Conservation (phyloP, 1,140 invertebrate species). For the Drosophila busckii region DNA sequence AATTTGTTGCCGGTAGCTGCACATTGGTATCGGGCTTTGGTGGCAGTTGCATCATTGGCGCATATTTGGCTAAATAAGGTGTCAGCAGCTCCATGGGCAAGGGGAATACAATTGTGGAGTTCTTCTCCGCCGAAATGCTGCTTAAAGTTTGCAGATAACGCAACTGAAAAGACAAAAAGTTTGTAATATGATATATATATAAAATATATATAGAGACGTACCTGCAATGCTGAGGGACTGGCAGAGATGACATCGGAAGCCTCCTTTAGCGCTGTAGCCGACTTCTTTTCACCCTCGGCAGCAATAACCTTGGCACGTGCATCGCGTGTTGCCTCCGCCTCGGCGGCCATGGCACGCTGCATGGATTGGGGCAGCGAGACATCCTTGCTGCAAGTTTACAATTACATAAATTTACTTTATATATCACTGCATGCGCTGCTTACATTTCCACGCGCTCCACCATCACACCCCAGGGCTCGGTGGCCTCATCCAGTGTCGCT, state of each 20-base stretch:
- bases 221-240: constrained; percentile 87
- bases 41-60: constrained; percentile 30
- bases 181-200: not conserved
- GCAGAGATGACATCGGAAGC: constrained; percentile 94
- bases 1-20: no score
- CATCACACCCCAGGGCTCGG: constrained; percentile 98
- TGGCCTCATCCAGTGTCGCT: constrained; percentile 84
- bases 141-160: constrained; percentile 85
- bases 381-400: constrained; percentile 85
- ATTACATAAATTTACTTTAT: not conserved
- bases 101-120: constrained; percentile 96
- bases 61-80: constrained; percentile 66
- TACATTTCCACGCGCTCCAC: constrained; percentile 97
- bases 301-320: constrained; percentile 89
- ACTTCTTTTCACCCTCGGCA: constrained; percentile 91
- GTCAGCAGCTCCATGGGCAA: constrained; percentile 87
- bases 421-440: constrained; percentile 69
- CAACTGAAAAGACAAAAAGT: constrained; percentile 6
- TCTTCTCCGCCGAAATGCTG: constrained; percentile 93
- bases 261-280: constrained; percentile 91
- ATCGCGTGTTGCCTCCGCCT: constrained; percentile 88
- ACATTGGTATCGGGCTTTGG: no score
- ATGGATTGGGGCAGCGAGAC: constrained; percentile 90
- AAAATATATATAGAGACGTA: not conserved
- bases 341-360: constrained; percentile 92